Base-by-base conservation (phyloP, 1,140 invertebrate species). In the Xylocopa sonorina region DNA sequence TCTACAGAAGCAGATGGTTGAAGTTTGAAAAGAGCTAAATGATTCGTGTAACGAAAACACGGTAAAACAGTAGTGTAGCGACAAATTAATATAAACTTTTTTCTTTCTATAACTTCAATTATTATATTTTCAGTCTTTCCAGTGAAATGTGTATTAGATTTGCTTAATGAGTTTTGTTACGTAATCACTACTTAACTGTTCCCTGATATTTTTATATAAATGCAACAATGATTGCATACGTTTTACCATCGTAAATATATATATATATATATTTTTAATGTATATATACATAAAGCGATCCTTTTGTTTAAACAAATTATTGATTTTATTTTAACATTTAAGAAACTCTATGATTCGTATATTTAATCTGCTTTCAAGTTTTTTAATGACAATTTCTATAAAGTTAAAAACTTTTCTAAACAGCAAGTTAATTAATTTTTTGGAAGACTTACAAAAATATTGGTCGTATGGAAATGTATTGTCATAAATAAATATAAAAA, bases 381-480 rank as follows among this genome's bases (percentile, higher is more conserved):
- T 62, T 10, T n/a, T 14, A 24, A 5, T 27, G 0, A 43, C 0
- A 68, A 12, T 53, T 34, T 21, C 53, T 14, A 16, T 16, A 9
- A 14, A 32, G 21, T 32, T 66, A 32, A n/a, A 3, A 10, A 66
- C 7, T 2, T 16, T 34, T 58, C 21, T n/a, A 3, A 29, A 67
- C 4, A 29, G 43, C 24, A 38, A 66, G 27, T 34, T 68, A 41
- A 38, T 60, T 24, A 48, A 57, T 27, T 2, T 55, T 32, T 55
- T 50, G 77, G 77, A 78, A 78, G 77, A 78, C 77, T 34, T 46
- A 4, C 41, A 34, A 66, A 51, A 34, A 32, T 6, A 21, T 68
- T 57, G n/a, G 18, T 34, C 34, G 2, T 18, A 57, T 12, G 29
- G 0, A 41, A 21, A 67, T 43, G 1, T 32, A 71, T 1, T 41